Percentiles rank a stretch among this genome's conserved stretches.
These are phyloP conservation scores for Steatornis caripensis DNA, from an alignment of 2,113 vertebrate species.

Conservation along the genomic window DNA sequence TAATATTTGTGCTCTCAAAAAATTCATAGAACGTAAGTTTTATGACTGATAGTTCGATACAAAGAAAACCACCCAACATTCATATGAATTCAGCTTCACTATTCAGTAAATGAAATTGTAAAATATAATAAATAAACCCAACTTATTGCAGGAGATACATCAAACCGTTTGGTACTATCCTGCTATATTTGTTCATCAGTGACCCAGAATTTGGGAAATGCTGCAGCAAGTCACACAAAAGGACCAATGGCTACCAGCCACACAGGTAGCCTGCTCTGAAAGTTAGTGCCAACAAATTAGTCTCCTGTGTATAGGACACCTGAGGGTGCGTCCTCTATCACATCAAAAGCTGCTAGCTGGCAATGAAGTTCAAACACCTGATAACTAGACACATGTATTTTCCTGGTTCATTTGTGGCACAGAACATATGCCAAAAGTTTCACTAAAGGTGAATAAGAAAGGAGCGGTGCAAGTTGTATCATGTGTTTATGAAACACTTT, in stretches of 20 bases:
- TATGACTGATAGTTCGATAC: neutral
- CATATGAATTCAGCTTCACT: neutral
- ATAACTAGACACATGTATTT: conserved; percentile 4
- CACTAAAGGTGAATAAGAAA: neutral
- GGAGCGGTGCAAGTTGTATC: neutral
- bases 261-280: conserved; percentile 37
- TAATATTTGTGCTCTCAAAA: neutral
- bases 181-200: neutral
- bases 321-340: neutral
- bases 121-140: neutral
- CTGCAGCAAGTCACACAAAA: neutral
- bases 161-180: neutral
- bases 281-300: conserved; percentile 30
- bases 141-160: neutral
- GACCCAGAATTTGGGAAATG: neutral
- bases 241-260: neutral
- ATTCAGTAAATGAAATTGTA: neutral
- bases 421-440: neutral
- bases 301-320: neutral
- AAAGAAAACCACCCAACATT: neutral
- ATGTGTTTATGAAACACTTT: neutral
- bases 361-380: conserved; percentile 31
- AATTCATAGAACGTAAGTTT: neutral
- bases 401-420: neutral
- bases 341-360: conserved; percentile 33